Base-by-base conservation (phyloP, 37 sponge, comb jelly and placozoan genomes). In the Ianthella basta region DNA sequence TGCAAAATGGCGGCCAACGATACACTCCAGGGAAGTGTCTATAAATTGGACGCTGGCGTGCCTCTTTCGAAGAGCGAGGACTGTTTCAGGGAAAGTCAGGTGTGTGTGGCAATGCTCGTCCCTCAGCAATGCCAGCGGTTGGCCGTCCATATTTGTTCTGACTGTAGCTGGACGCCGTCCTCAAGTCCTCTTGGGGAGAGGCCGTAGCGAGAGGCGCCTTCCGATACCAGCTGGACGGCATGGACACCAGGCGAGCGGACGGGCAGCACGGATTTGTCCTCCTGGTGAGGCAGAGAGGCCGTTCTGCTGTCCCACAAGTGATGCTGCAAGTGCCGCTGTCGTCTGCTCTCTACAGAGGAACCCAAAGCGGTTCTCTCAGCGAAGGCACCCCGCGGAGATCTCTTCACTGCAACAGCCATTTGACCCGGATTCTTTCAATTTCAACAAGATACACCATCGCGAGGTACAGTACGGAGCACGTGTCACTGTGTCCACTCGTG, bases 341-440 rank as follows among this genome's bases (percentile, higher is more conserved):
- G 23, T 8, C 32, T 60, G 23, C 37, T 0, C 32, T 80, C 18
- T 55, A 5, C 32, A 94, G 92, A 84, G 81, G 24, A 94, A 94
- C 39, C 90, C 90, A 0, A 94, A 94, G 59, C 59, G 95, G 60
- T 87, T 82, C 66, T 86, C 81, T 59, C 93, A 94, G 40, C 85
- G 94, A 0, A 68, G 95, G 29, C 35, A 10, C 0, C 95, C 95
- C 38, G 88, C n/a, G 3, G 73, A 80, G 27, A 86, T 92, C 63
- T 33, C 36, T n/a, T 65, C 44, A 13, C 32, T 95, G 37, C 55
- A 72, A 34, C 88, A 95, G 40, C 91, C 93, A 5, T 95, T 95
- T 44, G 78, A 89, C 53, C 86, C 77, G 0, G 55, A 59, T 8
- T 80, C 36, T 57, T 95, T 95, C 78, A 89, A 95, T 84, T 95